Evolutionary conservation across 2,797 vertebrate genomes (phyloP), one percentile per base, ranked within the genome.

Genomic region (Gambusia yucatana): DNA sequence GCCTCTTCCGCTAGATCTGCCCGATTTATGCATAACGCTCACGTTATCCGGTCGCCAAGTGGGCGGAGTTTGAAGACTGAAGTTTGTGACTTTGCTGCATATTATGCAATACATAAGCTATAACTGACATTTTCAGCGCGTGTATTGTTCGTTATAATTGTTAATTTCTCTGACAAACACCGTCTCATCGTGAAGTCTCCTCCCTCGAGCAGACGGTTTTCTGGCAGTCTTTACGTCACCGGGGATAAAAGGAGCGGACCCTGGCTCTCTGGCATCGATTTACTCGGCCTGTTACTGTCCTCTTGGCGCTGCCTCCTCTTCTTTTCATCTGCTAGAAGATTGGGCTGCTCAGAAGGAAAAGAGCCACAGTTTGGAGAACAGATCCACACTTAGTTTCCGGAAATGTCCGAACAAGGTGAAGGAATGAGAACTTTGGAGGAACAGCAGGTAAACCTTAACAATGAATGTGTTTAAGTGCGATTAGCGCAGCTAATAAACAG

Each of bases 381-480:
- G 5, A 78, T 46, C 3, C 39, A 41, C 57, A 77, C 63, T 67
- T 46, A 39, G 0, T 0, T 70, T 72, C 25, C 43, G 65, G n/a
- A 16, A 0, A 99, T 99, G 98, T 98, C 98, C 57, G 95, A 94
- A 36, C 97, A 97, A 88, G 91, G 91, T n/a, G 94, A 96, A 84
- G 96, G 92, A 85, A 93, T 93, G 44, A 91, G 89, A 86, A 94
- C 93, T 65, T 91, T 92, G 0, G 97, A 97, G 57, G 98, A 98
- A 82, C 97, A 96, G 93, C 97, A 97, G 97, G 98, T 98, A 89
- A 86, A 79, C 0, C 16, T 1, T 17, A 10, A 36, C 25, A 0
- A 47, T 5, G 17, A 74, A 17, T 5, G 30, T 36, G 6, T 10
- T 55, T 55, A 63, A 72, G 30, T 57, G 11, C n/a, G 1, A 52